Base-by-base conservation (phyloP, 2,797 vertebrate genomes). In the Adelosebastes latens region DNA sequence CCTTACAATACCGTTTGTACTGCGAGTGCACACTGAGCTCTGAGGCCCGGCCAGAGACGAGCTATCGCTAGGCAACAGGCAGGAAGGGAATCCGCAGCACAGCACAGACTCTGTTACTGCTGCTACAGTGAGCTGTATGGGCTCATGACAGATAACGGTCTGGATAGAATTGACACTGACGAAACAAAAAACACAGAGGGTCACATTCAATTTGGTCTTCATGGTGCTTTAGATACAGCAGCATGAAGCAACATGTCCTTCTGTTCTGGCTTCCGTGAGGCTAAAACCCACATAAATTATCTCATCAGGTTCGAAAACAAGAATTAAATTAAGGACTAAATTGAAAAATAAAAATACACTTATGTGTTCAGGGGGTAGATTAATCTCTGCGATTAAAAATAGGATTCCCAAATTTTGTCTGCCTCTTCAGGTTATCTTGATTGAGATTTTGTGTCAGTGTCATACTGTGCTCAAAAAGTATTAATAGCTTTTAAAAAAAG, bases 51-150 rank as follows among this genome's bases (percentile, higher is more conserved):
- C 69, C 79, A 78, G 82, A 85, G 79, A 89, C 34, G 20, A 91
- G 87, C 87, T 36, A 95, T 95, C 90, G 22, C 94, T 91, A 94
- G 92, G 94, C 94, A 95, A 95, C 94, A 89, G 89, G 83, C 82
- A 18, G 81, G 59, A 61, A 77, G 88, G 86, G 88, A 90, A 91
- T 90, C 83, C 79, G 25, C 83, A 74, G 81, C 80, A 75, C 79
- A 74, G 86, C 75, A 60, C 66, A 42, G 75, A 55, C 56, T 70
- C 73, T 36, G 83, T 73, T 81, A 52, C 46, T 59, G 72, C 79
- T 75, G 79, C 87, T 82, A 13, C 79, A 61, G 58, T 8, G 67
- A 76, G 79, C 87, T 69, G 75, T 46, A 64, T 46, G 67, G 78
- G 32, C 79, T 81, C 82, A 69, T 79, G 80, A 87, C 77, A 59